A percentile compares a stretch with the other conserved stretches of the same genome.
Conservation (phyloP, 2,888 invertebrate species). For the Sarcophaga rosellei region DNA sequence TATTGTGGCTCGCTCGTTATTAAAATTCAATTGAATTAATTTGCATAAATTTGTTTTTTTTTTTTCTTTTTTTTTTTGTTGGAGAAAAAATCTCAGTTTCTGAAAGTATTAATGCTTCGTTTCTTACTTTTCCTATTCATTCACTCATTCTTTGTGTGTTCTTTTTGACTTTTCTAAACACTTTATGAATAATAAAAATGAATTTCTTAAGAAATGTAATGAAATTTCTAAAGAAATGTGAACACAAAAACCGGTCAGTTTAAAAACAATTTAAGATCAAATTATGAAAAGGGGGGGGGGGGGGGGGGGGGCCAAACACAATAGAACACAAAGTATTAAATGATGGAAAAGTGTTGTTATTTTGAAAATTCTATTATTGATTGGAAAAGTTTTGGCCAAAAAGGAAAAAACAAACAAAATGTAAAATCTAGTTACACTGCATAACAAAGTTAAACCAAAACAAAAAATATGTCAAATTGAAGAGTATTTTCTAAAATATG, state of each 20-base stretch:
- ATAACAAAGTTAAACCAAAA: no score
- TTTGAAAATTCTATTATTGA: no score
- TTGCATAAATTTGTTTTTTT: slow-evolving; percentile 50
- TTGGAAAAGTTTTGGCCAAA: no score
- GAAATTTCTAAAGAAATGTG: background rate
- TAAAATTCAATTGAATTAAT: slow-evolving; percentile 54
- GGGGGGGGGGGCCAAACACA: no score
- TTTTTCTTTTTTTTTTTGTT: background rate
- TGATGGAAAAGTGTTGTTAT: no score
- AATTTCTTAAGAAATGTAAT: background rate
- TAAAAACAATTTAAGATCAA: slow-evolving; percentile 13
- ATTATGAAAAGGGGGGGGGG: background rate
- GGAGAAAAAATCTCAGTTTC: slow-evolving; percentile 36
- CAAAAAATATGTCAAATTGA: no score
- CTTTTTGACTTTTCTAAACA: slow-evolving; percentile 13
- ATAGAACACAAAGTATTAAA: no score
- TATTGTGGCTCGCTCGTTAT: slow-evolving; percentile 26
- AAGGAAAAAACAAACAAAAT: no score
- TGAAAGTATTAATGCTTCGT: slow-evolving; percentile 32
- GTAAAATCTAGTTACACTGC: no score
- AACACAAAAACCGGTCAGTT: slow-evolving; percentile 5
- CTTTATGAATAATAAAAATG: slow-evolving; percentile 39
- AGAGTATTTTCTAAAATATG: no score
- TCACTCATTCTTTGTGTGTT: background rate
- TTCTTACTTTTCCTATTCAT: background rate